Conservation (phyloP, 1,140 invertebrate species). For the Linepithema humile region DNA sequence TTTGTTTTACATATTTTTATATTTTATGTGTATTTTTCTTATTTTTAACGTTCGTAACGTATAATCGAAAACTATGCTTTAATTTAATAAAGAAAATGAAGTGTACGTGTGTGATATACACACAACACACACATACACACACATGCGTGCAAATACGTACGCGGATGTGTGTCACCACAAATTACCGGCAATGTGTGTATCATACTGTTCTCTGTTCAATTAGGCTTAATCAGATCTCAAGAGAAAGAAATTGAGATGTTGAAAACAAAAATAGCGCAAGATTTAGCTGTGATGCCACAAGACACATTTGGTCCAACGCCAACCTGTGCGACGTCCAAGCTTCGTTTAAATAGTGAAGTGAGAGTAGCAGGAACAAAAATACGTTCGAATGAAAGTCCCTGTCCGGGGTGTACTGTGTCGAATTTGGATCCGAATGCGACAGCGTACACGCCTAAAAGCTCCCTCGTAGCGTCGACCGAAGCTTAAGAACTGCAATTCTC, state of each 20-base stretch:
- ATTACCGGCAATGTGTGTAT: background rate
- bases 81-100: background rate
- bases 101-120: background rate
- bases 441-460: slow-evolving; percentile 94
- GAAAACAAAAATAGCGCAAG: slow-evolving; percentile 95
- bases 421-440: slow-evolving; percentile 96
- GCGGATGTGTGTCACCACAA: too few species aligned
- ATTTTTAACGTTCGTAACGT: background rate
- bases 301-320: slow-evolving; percentile 86
- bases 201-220: slow-evolving; percentile 57
- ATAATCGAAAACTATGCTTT: background rate
- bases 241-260: slow-evolving; percentile 96
- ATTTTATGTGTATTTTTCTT: background rate
- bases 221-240: slow-evolving; percentile 91
- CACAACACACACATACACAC: too few species aligned
- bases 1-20: background rate
- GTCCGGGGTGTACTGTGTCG: slow-evolving; percentile 85
- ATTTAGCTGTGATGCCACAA: slow-evolving; percentile 95
- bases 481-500: slow-evolving; percentile 77
- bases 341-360: slow-evolving; percentile 85
- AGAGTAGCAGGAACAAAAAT: slow-evolving; percentile 81
- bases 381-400: slow-evolving; percentile 80
- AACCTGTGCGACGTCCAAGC: slow-evolving; percentile 85
- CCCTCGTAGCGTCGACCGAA: slow-evolving; percentile 86
- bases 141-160: too few species aligned